Conservation (phyloP, 1,140 invertebrate species). For the Pseudomyrmex cubaensis region DNA sequence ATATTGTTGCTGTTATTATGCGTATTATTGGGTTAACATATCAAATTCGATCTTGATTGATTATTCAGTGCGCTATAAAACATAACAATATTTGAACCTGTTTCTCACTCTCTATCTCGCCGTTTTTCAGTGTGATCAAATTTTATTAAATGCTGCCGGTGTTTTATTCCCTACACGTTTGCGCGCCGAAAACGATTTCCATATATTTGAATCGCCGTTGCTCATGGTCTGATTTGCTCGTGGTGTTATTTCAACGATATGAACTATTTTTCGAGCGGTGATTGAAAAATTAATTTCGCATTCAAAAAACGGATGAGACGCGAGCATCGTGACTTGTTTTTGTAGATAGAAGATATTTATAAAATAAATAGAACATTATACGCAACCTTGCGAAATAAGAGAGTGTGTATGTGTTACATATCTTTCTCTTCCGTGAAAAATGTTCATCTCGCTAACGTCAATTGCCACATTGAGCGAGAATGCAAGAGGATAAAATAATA, state of each 20-base stretch:
- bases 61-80: constrained; percentile 27
- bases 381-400: no score
- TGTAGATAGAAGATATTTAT: constrained; percentile 1
- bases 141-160: constrained; percentile 43
- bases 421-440: no score
- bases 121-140: not conserved
- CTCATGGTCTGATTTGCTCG: not conserved
- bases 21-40: constrained; percentile 22
- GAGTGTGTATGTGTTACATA: no score
- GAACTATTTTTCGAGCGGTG: constrained; percentile 15
- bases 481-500: not conserved
- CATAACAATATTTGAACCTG: constrained; percentile 18
- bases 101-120: no score
- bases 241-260: constrained; percentile 33
- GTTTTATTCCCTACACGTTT: constrained; percentile 33
- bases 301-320: constrained; percentile 26
- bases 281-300: constrained; percentile 40
- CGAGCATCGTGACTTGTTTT: constrained; percentile 3
- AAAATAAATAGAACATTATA: not conserved
- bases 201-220: constrained; percentile 17
- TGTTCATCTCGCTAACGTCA: not conserved
- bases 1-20: no score
- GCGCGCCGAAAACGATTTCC: constrained; percentile 17
- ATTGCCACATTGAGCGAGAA: not conserved
- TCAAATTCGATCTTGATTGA: constrained; percentile 25